Base-by-base conservation (phyloP, 2,888 invertebrate species). In the Scaptomyza cyrtandrae region DNA sequence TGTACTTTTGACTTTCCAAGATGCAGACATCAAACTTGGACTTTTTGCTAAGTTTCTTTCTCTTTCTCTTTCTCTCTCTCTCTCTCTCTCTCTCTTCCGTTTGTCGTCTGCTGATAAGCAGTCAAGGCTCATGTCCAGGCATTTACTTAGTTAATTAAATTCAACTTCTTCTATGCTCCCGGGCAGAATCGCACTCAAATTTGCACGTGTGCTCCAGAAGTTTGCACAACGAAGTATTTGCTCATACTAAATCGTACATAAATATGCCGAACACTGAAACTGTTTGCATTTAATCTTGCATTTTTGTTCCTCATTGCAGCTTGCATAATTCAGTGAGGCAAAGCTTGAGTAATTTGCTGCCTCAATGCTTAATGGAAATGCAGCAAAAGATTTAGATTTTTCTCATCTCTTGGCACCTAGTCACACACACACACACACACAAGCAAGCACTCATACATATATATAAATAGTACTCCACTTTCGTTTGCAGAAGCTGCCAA, bases 91-190 rank as follows among this genome's bases (percentile, higher is more conserved):
- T 68, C 49, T 41, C 49, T 35, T 62, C 52, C 4, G 41, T 16
- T 45, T 48, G 43, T 35, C 50, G 43, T 61, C 63, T 63, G 46
- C 54, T 63, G 71, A 81, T 85, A 85, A 75, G 73, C 66, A 79
- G 66, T 52, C 41, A 43, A 57, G 37, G 54, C 78, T 74, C 80
- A 74, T 82, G 85, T 76, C 76, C 75, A 69, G 64, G 72, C 88
- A 86, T 88, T 88, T 86, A 86, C 85, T 86, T 87, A 88, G 88
- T 89, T 88, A 88, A 88, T 88, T 89, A 89, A 89, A 88, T 89
- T 86, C 77, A 82, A 76, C 78, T 77, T 77, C 69, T 76, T 75
- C 33, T 63, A 75, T 71, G 60, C 60, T 60, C 33, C 39, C 6
- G 53, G 41, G 1, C 41, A 41, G 41, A 14, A 14, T 14, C 41